phyloP scores from a whole-genome alignment of 2,113 vertebrate species.

The Mungos mungo region DNA sequence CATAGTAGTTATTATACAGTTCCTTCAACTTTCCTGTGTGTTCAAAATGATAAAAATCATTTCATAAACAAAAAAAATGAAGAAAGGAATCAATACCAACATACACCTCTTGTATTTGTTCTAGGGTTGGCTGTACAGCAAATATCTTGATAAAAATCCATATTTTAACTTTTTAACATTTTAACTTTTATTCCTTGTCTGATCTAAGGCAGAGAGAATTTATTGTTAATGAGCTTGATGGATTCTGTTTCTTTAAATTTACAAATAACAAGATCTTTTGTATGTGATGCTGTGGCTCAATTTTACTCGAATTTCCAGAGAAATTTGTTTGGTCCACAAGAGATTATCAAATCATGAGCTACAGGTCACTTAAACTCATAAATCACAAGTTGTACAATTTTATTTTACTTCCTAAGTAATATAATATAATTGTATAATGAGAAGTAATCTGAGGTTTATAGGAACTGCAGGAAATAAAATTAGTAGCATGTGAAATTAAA shows the following conservation, averaged over 20 bases:
- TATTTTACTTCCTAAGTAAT: constrained; percentile 31
- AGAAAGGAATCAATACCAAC: neutral
- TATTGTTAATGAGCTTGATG: neutral
- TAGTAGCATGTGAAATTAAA: constrained; percentile 65
- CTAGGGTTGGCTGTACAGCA: neutral
- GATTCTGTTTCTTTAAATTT: neutral
- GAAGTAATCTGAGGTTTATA: constrained; percentile 54
- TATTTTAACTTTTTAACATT: neutral
- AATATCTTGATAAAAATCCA: neutral
- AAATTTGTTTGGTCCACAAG: neutral
- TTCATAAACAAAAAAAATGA: neutral
- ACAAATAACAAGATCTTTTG: neutral
- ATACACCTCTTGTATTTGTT: neutral
- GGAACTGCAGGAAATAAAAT: constrained; percentile 44
- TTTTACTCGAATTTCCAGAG: constrained; percentile 17
- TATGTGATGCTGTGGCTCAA: neutral
- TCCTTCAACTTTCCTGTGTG: neutral
- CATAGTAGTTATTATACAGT: neutral
- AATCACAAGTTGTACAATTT: constrained; percentile 10
- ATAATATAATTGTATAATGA: constrained; percentile 13
- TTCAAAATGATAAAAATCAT: neutral
- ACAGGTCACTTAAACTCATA: neutral
- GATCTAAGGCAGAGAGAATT: neutral
- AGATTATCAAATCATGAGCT: neutral
- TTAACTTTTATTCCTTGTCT: neutral